These are phyloP conservation scores for Ictidomys tridecemlineatus DNA, from an alignment of 2,113 vertebrate species.

Conservation along the genomic window DNA sequence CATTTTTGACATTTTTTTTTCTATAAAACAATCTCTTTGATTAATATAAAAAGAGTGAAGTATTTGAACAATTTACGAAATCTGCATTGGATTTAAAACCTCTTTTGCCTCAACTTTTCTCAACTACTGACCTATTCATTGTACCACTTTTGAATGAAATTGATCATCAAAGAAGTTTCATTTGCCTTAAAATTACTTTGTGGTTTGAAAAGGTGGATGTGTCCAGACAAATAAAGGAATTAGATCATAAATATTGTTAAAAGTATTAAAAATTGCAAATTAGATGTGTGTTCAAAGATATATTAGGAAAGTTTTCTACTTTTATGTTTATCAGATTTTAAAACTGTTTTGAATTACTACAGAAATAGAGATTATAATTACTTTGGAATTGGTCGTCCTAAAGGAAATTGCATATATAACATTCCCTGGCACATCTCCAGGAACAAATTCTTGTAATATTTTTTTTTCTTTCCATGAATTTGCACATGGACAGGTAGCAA, in stretches of 20 bases:
- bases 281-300: background rate
- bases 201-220: conserved; percentile 66
- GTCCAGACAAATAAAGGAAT: conserved; percentile 82
- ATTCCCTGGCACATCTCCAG: background rate
- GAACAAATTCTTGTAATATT: background rate
- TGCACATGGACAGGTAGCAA: background rate
- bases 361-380: background rate
- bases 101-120: conserved; percentile 21
- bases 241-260: conserved; percentile 60
- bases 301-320: background rate
- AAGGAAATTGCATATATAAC: background rate
- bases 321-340: background rate
- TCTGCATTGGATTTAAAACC: conserved; percentile 46
- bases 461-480: background rate
- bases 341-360: background rate
- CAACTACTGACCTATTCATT: conserved; percentile 24
- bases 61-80: conserved; percentile 63
- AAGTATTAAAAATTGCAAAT: background rate
- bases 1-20: conserved; percentile 71
- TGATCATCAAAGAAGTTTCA: conserved; percentile 76
- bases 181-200: conserved; percentile 77
- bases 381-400: background rate
- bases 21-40: conserved; percentile 57
- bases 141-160: conserved; percentile 52
- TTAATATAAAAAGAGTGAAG: conserved; percentile 75